phyloP scores from a whole-genome alignment of 2,113 vertebrate genomes.

The Dryoscopus gambensis region DNA sequence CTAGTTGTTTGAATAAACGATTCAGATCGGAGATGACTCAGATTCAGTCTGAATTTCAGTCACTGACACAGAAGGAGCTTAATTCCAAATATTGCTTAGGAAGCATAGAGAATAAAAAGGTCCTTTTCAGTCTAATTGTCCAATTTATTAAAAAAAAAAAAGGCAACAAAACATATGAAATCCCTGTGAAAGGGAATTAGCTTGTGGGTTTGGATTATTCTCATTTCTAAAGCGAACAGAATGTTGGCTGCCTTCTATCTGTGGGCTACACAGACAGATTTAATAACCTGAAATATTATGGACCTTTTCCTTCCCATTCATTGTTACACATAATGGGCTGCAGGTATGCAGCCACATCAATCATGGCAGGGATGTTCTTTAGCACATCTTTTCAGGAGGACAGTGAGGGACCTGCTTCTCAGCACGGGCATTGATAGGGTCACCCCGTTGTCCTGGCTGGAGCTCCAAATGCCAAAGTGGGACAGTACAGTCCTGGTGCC shows the following conservation, averaged over 20 bases:
- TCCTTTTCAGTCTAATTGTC: background rate
- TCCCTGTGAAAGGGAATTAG: background rate
- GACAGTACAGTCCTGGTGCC: background rate
- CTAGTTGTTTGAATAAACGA: no score
- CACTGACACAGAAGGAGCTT: background rate
- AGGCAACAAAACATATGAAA: background rate
- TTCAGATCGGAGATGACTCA: no score
- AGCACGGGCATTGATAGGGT: background rate
- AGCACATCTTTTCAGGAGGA: background rate
- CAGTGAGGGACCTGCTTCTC: background rate
- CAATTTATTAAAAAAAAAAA: background rate
- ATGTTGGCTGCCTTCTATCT: background rate
- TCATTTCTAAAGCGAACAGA: background rate
- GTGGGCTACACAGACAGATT: background rate
- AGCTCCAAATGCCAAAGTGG: rapidly evolving
- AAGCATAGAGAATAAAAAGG: background rate
- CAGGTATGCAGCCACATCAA: background rate
- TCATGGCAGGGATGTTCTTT: background rate
- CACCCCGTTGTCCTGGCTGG: background rate
- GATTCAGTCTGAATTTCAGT: no score
- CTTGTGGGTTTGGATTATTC: background rate
- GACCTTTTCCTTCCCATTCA: background rate
- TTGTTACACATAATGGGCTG: background rate
- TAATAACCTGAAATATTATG: background rate
- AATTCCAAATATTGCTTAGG: background rate